Evolutionary conservation across 2,888 invertebrate genomes (phyloP), one percentile per base, ranked within the genome.

Genomic region (Xanthorhoe spadicearia): DNA sequence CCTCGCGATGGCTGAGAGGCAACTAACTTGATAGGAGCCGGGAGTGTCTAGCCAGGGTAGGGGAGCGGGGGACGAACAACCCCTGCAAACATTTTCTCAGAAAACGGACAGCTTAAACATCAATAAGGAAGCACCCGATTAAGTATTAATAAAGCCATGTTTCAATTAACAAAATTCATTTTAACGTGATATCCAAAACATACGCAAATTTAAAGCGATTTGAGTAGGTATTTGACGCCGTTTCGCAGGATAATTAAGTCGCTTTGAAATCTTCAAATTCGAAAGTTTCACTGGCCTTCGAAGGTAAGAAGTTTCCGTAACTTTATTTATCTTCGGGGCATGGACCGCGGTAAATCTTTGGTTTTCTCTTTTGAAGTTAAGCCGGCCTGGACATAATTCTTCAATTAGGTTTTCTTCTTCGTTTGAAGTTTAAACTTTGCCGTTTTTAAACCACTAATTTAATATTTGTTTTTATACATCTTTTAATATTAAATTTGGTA

Each of bases 11-110:
- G 83, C 74, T 80, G 71, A 75, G 78, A 78, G 80, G 74, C 81
- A 82, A 91, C 92, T 92, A 80, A 82, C 79, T 74, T 70, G 70
- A 74, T 75, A 52, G 57, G 46, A 38, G 76, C 72, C 75, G 59
- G 60, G 77, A 70, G 75, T 82, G 91, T 90, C 91, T 90, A 91
- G 90, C 90, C 91, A 83, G 83, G 84, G 84, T 74, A 63, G 76
- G 73, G 78, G 78, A 66, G 59, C 68, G 67, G 69, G 81, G 82
- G 82, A 75, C 85, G 85, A 79, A 86, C 71, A 69, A 73, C 73
- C 74, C 73, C 68, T 65, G 61, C 64, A 53, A 84, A 81, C 86
- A 81, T 84, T 87, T 85, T 81, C 83, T 82, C 83, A 84, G 83
- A 81, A 84, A 76, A 82, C 82, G 81, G 76, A 80, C 82, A 81